Conservation (phyloP, 2,888 invertebrate genomes). For the Synergus gifuensis region DNA sequence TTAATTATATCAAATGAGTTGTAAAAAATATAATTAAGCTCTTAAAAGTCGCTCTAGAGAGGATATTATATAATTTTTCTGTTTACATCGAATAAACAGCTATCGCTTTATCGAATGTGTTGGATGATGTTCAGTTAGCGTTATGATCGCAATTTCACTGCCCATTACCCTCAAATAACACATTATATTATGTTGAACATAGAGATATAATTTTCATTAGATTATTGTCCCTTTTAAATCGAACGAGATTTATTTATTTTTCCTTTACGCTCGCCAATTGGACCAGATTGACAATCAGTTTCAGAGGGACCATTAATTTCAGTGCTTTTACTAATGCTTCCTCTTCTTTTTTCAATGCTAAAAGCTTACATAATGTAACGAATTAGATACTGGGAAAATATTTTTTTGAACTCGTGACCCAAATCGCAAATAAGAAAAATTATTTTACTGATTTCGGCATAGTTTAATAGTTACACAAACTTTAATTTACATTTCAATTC, state of each 20-base stretch:
- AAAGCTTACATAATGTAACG: too few species aligned
- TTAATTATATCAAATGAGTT: too few species aligned
- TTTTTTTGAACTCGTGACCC: background rate
- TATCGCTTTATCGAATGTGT: background rate
- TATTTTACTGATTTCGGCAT: background rate
- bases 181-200: slow-evolving; percentile 11
- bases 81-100: background rate
- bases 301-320: background rate
- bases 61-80: background rate
- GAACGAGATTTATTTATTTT: background rate
- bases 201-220: background rate
- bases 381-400: background rate
- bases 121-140: slow-evolving; percentile 1
- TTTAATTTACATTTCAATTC: slow-evolving; percentile 28
- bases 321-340: background rate
- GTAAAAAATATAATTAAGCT: background rate
- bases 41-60: background rate
- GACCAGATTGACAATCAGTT: background rate
- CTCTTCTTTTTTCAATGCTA: background rate
- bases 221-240: background rate
- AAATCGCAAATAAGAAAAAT: background rate
- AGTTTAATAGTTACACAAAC: slow-evolving; percentile 1
- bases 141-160: slow-evolving; percentile 30
- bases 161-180: slow-evolving; percentile 20
- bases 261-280: background rate